Base-by-base conservation (phyloP, 2,797 vertebrate genomes). In the Mastacembelus armatus region DNA sequence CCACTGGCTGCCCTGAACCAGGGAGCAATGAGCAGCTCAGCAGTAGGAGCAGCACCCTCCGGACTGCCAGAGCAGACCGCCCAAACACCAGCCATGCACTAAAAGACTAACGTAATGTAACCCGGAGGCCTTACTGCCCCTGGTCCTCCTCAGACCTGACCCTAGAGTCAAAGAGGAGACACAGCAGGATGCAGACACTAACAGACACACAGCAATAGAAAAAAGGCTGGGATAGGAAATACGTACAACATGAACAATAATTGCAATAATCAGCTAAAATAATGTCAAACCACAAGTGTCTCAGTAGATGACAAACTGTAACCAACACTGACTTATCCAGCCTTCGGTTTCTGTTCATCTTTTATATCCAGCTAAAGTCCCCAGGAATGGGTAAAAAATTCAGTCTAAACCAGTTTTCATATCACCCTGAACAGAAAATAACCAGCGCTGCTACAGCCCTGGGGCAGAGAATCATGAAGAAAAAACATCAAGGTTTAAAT, bases 1-100 rank as follows among this genome's bases (percentile, higher is more conserved):
- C 77, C 87, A 0, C 56, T 56, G 39, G 24, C 71, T 2, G 32
- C 51, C 52, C 64, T 78, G 15, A 50, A 19, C 63, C 77, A 49
- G 11, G 74, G 10, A 4, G 19, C 29, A 2, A 0, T 5, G 43
- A 50, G 67, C 47, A 19, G 65, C 36, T 24, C 69, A 0, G 45
- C 19, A 2, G 74, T 54, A 36, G 80, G 55, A 9, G 36, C 59
- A 0, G 57, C 39, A 1, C 10, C 57, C 40, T 12, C 3, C 0
- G 49, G 10, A 0, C 39, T 49, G 0, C 1, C 2, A 1, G 74
- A 75, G 55, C 70, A 47, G 43, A 42, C 32, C 0, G 0, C 18
- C 7, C 24, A 16, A 1, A 45, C 74, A 0, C 5, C 72, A 0
- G 70, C 71, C 3, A 16, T 18, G 5, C 77, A 57, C 32, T 39